Conservation (phyloP, 2,888 invertebrate genomes). For the Chirona hameri region DNA sequence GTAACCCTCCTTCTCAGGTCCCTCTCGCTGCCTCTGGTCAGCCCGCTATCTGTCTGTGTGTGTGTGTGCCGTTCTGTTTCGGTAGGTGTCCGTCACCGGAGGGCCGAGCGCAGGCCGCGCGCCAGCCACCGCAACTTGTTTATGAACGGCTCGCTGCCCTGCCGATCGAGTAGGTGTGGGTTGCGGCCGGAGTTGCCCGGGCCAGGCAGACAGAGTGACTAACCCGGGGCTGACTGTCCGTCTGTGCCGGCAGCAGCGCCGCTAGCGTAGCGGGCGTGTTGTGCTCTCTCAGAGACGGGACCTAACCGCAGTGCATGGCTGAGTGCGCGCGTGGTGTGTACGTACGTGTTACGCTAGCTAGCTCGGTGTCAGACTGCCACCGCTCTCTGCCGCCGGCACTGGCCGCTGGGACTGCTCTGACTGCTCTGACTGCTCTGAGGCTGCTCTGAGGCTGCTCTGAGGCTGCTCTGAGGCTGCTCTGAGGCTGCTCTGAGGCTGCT, state of each 20-base stretch:
- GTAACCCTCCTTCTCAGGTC: too few species aligned
- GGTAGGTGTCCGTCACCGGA: background rate
- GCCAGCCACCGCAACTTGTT: background rate
- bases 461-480: too few species aligned
- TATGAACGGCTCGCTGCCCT: background rate
- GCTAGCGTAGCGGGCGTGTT: background rate
- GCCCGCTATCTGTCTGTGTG: background rate
- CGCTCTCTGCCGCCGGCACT: background rate
- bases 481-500: too few species aligned
- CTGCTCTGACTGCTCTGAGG: too few species aligned
- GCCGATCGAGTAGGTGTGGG: constrained; percentile 5
- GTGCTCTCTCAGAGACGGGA: background rate
- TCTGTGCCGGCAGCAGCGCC: background rate
- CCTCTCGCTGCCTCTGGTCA: too few species aligned
- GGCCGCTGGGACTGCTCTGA: too few species aligned
- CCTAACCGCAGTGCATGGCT: constrained; percentile 6
- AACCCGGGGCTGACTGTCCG: background rate
- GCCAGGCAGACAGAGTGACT: background rate
- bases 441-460: too few species aligned
- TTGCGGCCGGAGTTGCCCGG: background rate
- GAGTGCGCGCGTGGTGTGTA: background rate
- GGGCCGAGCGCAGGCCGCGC: background rate
- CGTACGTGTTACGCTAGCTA: background rate
- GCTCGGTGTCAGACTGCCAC: too few species aligned
- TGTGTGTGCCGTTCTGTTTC: background rate